phyloP scores from a whole-genome alignment of 2,888 invertebrate species.

The Charanyca ferruginea region DNA sequence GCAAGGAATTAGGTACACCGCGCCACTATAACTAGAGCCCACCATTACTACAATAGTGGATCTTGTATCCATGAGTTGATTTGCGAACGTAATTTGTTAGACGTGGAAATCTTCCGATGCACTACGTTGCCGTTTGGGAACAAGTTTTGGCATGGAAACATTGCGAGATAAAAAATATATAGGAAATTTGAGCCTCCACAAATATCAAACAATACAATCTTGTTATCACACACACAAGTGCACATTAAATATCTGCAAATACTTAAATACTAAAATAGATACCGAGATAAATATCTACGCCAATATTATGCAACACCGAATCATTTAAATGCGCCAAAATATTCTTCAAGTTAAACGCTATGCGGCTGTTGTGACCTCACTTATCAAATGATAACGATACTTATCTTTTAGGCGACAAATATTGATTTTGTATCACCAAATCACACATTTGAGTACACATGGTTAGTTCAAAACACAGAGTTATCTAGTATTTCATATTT shows the following conservation, averaged over 20 bases:
- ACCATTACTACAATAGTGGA: slow-evolving; percentile 8
- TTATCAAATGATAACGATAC: slow-evolving; percentile 47
- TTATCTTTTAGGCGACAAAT: slow-evolving; percentile 51
- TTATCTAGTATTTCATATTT: slow-evolving; percentile 68
- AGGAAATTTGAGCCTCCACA: not conserved
- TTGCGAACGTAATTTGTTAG: slow-evolving; percentile 19
- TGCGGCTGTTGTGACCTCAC: slow-evolving; percentile 45
- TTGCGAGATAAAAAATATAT: not conserved
- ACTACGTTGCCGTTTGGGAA: not conserved
- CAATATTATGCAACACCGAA: slow-evolving; percentile 49
- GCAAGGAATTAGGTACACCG: slow-evolving; percentile 21
- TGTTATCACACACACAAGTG: slow-evolving; percentile 15
- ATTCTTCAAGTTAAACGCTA: slow-evolving; percentile 15
- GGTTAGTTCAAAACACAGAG: slow-evolving; percentile 56
- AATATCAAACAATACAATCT: slow-evolving; percentile 27
- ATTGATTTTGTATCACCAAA: slow-evolving; percentile 64
- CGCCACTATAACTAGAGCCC: not conserved
- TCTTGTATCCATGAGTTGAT: slow-evolving; percentile 28
- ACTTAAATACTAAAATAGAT: slow-evolving; percentile 1
- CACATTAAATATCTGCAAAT: slow-evolving; percentile 29
- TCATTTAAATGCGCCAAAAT: slow-evolving; percentile 47
- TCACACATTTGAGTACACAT: slow-evolving; percentile 61
- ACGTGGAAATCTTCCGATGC: slow-evolving; percentile 12
- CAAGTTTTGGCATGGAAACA: not conserved
- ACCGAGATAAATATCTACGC: slow-evolving; percentile 18